Conservation (phyloP, 2,888 invertebrate genomes). For the Thymelicus acteon region DNA sequence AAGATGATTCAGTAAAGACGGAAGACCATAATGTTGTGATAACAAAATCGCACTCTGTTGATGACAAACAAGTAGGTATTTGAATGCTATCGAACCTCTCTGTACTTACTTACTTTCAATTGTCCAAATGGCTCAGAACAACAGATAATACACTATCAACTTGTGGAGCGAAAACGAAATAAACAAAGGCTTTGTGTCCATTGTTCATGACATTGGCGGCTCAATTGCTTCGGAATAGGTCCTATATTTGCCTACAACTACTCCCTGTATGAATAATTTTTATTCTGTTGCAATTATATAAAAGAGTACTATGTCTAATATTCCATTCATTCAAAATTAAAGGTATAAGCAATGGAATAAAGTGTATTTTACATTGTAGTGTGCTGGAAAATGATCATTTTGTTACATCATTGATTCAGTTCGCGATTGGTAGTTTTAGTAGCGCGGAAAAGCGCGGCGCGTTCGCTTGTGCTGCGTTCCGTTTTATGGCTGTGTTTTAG, state of each 20-base stretch:
- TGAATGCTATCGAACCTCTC: not conserved
- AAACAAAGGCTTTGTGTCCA: constrained; percentile 36
- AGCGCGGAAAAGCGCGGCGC: constrained; percentile 66
- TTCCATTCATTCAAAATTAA: not conserved
- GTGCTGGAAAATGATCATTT: constrained; percentile 1
- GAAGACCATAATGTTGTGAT: no score
- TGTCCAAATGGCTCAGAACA: not conserved
- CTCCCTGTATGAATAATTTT: constrained; percentile 23
- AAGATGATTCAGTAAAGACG: no score
- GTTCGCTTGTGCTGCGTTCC: constrained; percentile 46
- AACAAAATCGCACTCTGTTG: no score
- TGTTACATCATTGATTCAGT: constrained; percentile 18
- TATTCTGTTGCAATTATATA: not conserved
- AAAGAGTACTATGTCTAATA: not conserved
- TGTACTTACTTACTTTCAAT: not conserved
- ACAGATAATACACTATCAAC: constrained; percentile 17
- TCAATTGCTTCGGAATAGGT: constrained; percentile 21
- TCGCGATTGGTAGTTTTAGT: constrained; percentile 49
- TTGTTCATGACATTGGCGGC: constrained; percentile 22
- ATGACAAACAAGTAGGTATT: no score
- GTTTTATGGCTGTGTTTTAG: constrained; percentile 23
- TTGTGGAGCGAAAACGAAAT: constrained; percentile 16
- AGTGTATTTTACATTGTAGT: constrained; percentile 1
- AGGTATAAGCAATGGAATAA: not conserved
- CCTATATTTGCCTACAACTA: constrained; percentile 19